Evolutionary conservation across 1,140 invertebrate species (phyloP), one percentile per base, ranked within the genome.

Genomic region (Gryllus bimaculatus): DNA sequence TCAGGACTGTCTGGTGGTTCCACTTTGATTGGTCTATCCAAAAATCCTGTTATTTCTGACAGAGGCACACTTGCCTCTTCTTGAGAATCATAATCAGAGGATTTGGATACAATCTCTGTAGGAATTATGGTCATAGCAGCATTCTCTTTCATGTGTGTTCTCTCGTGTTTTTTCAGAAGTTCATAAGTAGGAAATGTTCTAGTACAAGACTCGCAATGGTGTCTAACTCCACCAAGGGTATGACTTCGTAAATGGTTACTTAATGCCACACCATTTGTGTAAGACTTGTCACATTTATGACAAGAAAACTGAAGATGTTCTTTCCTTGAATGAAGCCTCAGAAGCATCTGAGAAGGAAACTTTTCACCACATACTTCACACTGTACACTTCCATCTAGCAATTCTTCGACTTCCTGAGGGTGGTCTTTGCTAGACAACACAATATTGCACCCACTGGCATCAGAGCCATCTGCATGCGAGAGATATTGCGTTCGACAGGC

Each of bases 161-260:
- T 77, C 7, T 77, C 48, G 8, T 77, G 76, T 18, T 47, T 48
- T 39, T 48, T 77, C 76, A 77, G 47, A n/a, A 48, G 54, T 13
- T 66, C 54, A 3, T 10, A 10, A 13, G 54, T 66, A 13, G 54
- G 10, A 66, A 66, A 66, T 13, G 10, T 66, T 66, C 10, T 13
- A 66, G 54, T 10, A 18, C 54, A 66, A 10, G 10, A 13, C 18
- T 66, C 54, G 18, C 47, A 77, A 48, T 77, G 48, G 3, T 48
- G 76, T 48, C 21, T 77, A 13, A 77, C 21, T 21, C 39, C 78
- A 10, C 73, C 73, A 74, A 75, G 49, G 48, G 20, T 79, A 47
- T 79, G 78, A 47, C 47, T 75, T 47, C 78, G 73, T 73, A 79
- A 75, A 79, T 79, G 78, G 49, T 79, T 79, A 21, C 78, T 79